Evolutionary conservation across 2,888 invertebrate genomes (phyloP), one percentile per base, ranked within the genome.

Genomic region (Seira sanloemensis): DNA sequence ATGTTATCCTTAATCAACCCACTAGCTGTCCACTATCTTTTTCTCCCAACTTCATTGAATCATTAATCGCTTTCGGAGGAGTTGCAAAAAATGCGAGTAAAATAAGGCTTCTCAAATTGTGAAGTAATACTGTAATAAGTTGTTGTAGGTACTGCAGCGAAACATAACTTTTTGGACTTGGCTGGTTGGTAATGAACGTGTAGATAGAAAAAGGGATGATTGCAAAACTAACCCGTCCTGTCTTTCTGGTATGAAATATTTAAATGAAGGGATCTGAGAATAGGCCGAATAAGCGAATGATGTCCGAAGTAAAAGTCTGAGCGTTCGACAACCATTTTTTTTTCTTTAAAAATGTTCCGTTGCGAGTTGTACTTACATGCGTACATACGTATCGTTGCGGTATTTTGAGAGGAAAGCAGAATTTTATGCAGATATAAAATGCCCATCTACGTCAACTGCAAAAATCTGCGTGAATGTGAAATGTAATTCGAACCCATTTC

Each of bases 391-490:
- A 50, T 50, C 50, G n/a, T 50, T 50, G 50, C n/a, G n/a, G n/a
- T 2, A 50, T 50, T 50, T 50, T 50, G 54, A 68, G 54, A 74
- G 81, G 65, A 75, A 68, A 54, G 62, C 19, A 73, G 58, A 18
- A 75, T 69, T 75, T 75, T 80, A 80, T 79, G 67, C 79, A 79
- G 73, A 78, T 16, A n/a, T n/a, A n/a, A n/a, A n/a, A n/a, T n/a
- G n/a, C n/a, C n/a, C n/a, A n/a, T n/a, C n/a, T n/a, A n/a, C n/a
- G n/a, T n/a, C n/a, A n/a, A n/a, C n/a, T n/a, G n/a, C n/a, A n/a
- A n/a, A n/a, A n/a, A n/a, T n/a, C n/a, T n/a, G n/a, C n/a, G n/a
- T n/a, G n/a, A n/a, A n/a, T n/a, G n/a, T n/a, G n/a, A n/a, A n/a
- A n/a, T n/a, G n/a, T n/a, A n/a, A n/a, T n/a, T n/a, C n/a, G n/a